These are phyloP conservation scores for Aphelenchoides besseyi DNA, from an alignment of 1,140 invertebrate species.

Conservation along the genomic window DNA sequence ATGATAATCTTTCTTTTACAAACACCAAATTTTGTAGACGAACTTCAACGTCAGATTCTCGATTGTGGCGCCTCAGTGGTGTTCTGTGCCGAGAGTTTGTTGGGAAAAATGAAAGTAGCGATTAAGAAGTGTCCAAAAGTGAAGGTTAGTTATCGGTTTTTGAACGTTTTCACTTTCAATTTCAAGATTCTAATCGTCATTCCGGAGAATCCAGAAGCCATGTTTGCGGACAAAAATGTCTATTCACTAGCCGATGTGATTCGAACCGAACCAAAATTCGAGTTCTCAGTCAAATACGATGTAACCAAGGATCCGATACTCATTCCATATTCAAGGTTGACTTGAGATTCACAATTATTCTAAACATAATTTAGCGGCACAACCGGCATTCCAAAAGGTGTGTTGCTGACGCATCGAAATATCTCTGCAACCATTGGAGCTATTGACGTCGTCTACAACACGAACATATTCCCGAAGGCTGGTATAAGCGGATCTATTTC, in stretches of 20 bases:
- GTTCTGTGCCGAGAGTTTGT: constrained; percentile 69
- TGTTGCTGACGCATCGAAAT: constrained; percentile 63
- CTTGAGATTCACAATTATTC: neutral
- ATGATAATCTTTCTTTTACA: neutral
- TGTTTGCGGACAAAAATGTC: neutral
- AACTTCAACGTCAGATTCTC: constrained; percentile 67
- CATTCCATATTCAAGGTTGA: constrained; percentile 67
- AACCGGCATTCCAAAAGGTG: constrained; percentile 38
- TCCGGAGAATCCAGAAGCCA: constrained; percentile 64
- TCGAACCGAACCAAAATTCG: constrained; percentile 41
- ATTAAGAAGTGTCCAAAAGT: constrained; percentile 36
- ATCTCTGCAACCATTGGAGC: constrained; percentile 66
- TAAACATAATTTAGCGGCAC: constrained; percentile 68
- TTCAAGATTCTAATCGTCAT: constrained; percentile 64
- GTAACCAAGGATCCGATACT: constrained; percentile 70
- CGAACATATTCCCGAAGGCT: constrained; percentile 24
- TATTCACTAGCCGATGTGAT: neutral
- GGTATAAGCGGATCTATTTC: constrained; percentile 22
- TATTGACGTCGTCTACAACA: constrained; percentile 52
- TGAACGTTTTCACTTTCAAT: constrained; percentile 48
- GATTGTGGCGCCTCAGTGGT: constrained; percentile 71
- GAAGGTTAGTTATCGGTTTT: neutral
- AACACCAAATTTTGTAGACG: constrained; percentile 10
- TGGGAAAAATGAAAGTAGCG: constrained; percentile 67
- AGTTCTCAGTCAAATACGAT: constrained; percentile 80